Evolutionary conservation across 2,888 invertebrate species (phyloP), one percentile per base, ranked within the genome.

Genomic region (Oscheius sp.): DNA sequence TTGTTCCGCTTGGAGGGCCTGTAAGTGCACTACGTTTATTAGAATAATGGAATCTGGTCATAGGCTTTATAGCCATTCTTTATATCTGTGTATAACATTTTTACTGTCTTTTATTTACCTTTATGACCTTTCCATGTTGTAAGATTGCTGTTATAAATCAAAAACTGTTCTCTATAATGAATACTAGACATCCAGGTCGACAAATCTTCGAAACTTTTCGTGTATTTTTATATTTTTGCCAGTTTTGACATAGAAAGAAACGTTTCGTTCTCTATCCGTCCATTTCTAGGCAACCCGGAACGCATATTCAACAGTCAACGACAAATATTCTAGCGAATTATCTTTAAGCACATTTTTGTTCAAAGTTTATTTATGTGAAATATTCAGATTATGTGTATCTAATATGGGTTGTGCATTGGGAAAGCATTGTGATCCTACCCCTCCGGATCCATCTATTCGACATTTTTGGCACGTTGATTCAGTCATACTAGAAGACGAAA

Each of bases 361-460:
- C 36, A 36, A 36, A 9, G 8, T 9, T 36, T 14, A 9, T 24
- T 4, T 51, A 3, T 28, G 30, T 51, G 4, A 26, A 51, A 12
- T 51, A 24, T 24, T 1, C 59, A 59, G 59, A 30, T 26, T 44
- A 59, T 59, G 59, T 59, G 24, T 54, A 32, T 33, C n/a, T 54
- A 54, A 54, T 33, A 83, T 83, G 83, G 83, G 83, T 59, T 83
- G 81, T 70, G 70, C 81, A 9, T 71, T 83, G 62, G 80, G 76
- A 59, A 73, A 72, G 57, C 70, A 78, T 47, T 83, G 78, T 66
- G 82, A 83, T 51, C 83, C 83, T n/a, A 66, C 78, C 65, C 74
- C 77, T 9, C 83, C 83, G 8, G 83, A 83, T 68, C 72, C 73
- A 14, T 73, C 79, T 30, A 73, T 83, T 26, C 72, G 82, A 20